Evolutionary conservation across 1,140 invertebrate species (phyloP), one percentile per base, ranked within the genome.

Genomic region (Caenorhabditis latens): DNA sequence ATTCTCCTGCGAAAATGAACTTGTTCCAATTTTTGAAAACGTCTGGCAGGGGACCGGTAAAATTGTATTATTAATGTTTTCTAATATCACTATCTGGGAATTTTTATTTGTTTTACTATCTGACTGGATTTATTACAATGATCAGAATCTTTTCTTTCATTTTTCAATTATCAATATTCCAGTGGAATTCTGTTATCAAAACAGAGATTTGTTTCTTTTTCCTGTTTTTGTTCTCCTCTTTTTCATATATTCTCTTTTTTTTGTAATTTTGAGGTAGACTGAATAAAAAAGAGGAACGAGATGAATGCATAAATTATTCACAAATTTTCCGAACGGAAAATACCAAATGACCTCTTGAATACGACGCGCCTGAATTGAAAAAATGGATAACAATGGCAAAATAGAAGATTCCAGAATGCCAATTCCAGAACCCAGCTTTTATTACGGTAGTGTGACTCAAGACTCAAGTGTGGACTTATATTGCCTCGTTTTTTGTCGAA

Each of bases 361-460:
- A 79, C n/a, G 40, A 4, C 65, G 16, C 46, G 71, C 9, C 65
- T 13, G n/a, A 71, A 50, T 21, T 24, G 13, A 53, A 53, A 79
- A 71, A 46, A 19, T 43, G 40, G 16, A 63, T 63, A 71, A 71
- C 14, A 71, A 0, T 19, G 14, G 65, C 9, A 63, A 32, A 32
- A 5, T 21, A 21, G n/a, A n/a, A 21, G 4, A 58, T 5, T 3
- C 2, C 2, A 58, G 19, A 58, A 8, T 19, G 4, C 9, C 55
- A 58, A 8, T n/a, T 16, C 55, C n/a, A 21, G 57, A 58, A 24
- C 14, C 13, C 16, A 21, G 7, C 71, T 6, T 50, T 48, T 79
- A 53, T 79, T 79, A 79, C 71, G 46, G 71, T 79, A 53, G 46
- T 50, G n/a, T 79, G 71, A 79, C 71, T 79, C 40, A 75, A 21